Evolutionary conservation across 2,113 vertebrate species (phyloP).

Genomic region (Murina feae): DNA sequence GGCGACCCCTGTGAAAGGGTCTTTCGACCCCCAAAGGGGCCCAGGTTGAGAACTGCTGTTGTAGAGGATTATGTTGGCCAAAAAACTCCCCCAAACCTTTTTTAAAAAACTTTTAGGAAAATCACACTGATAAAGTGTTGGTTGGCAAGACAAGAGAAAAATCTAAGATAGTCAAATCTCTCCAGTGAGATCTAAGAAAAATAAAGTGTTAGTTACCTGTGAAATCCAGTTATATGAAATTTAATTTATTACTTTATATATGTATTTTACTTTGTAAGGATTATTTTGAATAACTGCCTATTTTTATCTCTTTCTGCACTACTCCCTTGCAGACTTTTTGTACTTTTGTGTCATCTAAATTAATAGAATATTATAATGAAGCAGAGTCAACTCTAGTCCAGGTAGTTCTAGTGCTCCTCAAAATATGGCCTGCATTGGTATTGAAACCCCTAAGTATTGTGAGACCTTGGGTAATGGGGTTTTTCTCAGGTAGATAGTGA

Average conservation of each 20-base stretch:
- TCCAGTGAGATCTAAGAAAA: neutral
- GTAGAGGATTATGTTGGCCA: neutral
- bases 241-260: neutral
- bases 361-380: neutral
- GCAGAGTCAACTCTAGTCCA: neutral
- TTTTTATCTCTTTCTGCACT: neutral
- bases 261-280: neutral
- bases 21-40: too few relatives aligned
- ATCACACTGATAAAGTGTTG: neutral
- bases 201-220: neutral
- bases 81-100: neutral
- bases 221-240: neutral
- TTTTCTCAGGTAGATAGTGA: neutral
- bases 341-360: neutral
- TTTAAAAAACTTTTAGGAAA: neutral
- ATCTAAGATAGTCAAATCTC: neutral
- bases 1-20: too few relatives aligned
- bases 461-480: neutral
- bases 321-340: neutral
- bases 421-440: neutral
- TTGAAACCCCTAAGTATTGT: neutral
- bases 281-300: neutral
- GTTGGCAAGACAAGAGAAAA: neutral
- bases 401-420: neutral
- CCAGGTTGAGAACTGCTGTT: too few relatives aligned